Evolutionary conservation across 2,888 invertebrate genomes (phyloP), one percentile per base, ranked within the genome.

Genomic region (Orthosia cruda): DNA sequence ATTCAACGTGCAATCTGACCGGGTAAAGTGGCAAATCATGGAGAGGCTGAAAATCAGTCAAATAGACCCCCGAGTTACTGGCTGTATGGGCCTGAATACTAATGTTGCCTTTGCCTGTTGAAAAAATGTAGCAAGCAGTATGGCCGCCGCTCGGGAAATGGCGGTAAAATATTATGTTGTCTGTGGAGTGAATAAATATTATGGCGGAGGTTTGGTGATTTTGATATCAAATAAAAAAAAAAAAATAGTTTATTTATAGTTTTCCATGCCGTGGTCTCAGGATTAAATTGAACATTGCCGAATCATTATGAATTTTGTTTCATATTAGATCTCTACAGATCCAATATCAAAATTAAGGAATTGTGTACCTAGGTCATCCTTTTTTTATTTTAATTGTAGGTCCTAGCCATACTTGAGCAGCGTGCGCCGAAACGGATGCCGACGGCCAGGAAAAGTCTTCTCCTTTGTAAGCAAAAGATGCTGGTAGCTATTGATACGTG

Each of bases 11-110:
- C 91, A 91, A 81, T 80, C 93, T 96, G 96, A 95, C 96, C 95
- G 96, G 95, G 96, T 94, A 94, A 96, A 96, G 96, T 96, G 96
- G 95, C 95, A 95, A 96, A 96, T 96, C 96, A 96, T 96, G 95
- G 95, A 96, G 94, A 92, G 93, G 93, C 95, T 95, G 96, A 96
- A 95, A 96, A 96, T 96, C 96, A 96, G 96, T 96, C 96, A 96
- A 96, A 96, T 95, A 96, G 95, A 96, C 95, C 94, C 91, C 93
- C 91, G 95, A 94, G 96, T 94, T 94, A 93, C 94, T 92, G 92
- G 92, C 89, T 83, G 85, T 59, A 92, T 92, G 85, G 90, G 73
- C 77, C 86, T 90, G 96, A 94, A 96, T 96, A 93, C 91, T 92
- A 93, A 90, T 89, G 88, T 50, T 68, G 85, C 84, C 83, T 85